phyloP scores from a whole-genome alignment of 1,140 invertebrate species.

The Ceratitis capitata region DNA sequence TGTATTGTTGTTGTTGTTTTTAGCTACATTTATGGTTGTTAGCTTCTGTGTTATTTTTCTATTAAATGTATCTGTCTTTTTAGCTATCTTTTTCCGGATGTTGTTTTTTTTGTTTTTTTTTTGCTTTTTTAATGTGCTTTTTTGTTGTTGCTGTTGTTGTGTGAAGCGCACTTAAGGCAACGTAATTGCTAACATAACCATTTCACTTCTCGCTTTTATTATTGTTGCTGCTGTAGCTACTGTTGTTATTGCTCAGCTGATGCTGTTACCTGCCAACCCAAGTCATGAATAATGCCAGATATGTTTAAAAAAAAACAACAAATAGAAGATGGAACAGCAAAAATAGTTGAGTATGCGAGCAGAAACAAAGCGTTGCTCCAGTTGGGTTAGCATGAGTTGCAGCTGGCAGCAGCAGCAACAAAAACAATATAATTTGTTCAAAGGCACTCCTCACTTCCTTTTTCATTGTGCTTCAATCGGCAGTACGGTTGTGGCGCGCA shows the following conservation, averaged over 20 bases:
- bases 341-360: not conserved
- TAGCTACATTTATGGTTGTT: not conserved
- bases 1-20: not conserved
- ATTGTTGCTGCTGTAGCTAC: not conserved
- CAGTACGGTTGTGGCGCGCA: too few species aligned
- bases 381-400: not conserved
- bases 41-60: not conserved
- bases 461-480: too few species aligned
- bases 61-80: not conserved
- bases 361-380: not conserved
- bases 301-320: not conserved
- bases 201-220: not conserved
- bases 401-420: not conserved
- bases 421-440: not conserved
- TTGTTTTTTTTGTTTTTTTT: not conserved
- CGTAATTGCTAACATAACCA: not conserved
- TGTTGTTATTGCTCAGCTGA: not conserved
- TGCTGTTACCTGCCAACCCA: not conserved
- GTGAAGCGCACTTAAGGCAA: not conserved
- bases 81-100: too few species aligned
- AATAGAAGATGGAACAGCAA: not conserved
- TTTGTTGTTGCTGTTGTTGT: not conserved
- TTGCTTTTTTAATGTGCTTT: not conserved
- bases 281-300: constrained; percentile 12
- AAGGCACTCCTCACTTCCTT: not conserved